Conservation (phyloP, 2,113 vertebrate genomes). For the Apodemus speciosus region DNA sequence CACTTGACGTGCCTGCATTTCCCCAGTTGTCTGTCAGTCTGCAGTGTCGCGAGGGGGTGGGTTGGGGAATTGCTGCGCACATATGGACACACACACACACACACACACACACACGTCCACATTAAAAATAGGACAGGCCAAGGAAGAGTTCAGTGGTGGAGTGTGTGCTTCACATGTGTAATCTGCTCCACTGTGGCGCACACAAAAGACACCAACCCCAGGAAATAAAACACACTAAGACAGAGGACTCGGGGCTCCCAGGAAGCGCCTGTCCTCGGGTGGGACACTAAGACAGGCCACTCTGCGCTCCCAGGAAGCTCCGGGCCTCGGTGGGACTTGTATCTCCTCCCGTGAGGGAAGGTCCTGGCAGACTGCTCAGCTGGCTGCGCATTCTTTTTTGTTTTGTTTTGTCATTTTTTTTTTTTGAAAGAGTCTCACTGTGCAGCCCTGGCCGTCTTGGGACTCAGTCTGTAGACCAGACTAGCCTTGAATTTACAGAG, state of each 20-base stretch:
- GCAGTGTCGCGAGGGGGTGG: too few species aligned
- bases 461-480: background rate
- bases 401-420: background rate
- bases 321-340: background rate
- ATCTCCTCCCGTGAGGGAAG: too few species aligned
- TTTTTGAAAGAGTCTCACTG: background rate
- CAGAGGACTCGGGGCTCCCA: too few species aligned
- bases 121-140: background rate
- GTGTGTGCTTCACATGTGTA: background rate
- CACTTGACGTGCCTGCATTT: background rate
- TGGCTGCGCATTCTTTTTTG: background rate
- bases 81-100: background rate
- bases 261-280: background rate
- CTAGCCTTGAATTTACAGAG: background rate
- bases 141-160: background rate
- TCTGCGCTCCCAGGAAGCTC: background rate
- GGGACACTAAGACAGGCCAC: background rate
- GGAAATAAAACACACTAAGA: background rate
- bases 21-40: background rate
- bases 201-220: background rate
- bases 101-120: background rate
- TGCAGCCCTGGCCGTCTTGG: background rate
- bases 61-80: too few species aligned
- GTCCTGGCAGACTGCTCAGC: background rate
- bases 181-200: background rate